Evolutionary conservation across 2,113 vertebrate species (phyloP), one percentile per base, ranked within the genome.

Genomic region (Clarias gariepinus): DNA sequence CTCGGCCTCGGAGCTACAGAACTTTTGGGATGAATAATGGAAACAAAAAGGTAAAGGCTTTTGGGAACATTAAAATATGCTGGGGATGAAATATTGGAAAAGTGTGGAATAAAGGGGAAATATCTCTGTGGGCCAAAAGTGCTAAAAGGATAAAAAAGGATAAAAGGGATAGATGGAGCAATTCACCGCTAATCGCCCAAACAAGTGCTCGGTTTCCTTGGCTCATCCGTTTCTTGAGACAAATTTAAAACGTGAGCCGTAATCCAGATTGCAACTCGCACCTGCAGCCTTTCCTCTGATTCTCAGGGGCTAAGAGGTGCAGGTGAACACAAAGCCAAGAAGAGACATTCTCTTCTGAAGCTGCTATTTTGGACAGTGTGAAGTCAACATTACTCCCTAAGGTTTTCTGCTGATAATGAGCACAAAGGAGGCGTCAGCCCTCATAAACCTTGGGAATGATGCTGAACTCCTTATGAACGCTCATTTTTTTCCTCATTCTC

Each of bases 11-110:
- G 91, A 85, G 89, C 69, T 81, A 86, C 91, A 91, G 90, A 93
- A 92, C 90, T 94, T 94, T 93, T 92, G 91, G 92, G 93, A 94
- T 95, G 92, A 95, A 95, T 95, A 94, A 94, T 95, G 93, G 93
- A 95, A 94, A 94, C 90, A 94, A 93, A 92, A 92, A 94, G 92
- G 92, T 90, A 79, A 90, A 89, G 91, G 92, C 94, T 94, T 93
- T 90, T 92, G 94, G 94, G 93, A 94, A 92, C 92, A 93, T 93
- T 93, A 93, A 94, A 94, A 94, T 91, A 94, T 92, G 93, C 94
- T 91, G 91, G 88, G 92, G 92, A 93, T 91, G 89, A 91, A 63
- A 91, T 91, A 91, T 91, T 91, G 92, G 91, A 88, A 91, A 92
- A 87, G 88, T 91, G 89, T 91, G 88, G 85, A 90, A 88, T 89